Evolutionary conservation across 2,888 invertebrate species (phyloP).

Genomic region (Hyalella azteca): DNA sequence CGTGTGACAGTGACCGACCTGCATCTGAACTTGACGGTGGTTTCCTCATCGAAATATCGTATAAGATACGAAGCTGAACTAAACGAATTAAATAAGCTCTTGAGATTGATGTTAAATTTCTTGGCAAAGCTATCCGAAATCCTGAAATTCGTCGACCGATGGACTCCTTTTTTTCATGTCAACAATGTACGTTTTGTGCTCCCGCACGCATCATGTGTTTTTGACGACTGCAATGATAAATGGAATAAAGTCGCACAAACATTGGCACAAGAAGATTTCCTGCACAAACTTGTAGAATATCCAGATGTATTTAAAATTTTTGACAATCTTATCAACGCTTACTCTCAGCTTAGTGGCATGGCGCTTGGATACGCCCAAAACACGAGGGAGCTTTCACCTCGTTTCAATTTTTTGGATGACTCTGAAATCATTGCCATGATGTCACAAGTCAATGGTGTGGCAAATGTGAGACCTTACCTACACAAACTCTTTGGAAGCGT

Average conservation of each 20-base stretch:
- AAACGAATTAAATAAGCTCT: neutral
- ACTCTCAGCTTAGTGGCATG: neutral
- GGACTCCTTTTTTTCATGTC: constrained; percentile 50
- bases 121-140: constrained; percentile 7
- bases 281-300: neutral
- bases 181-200: constrained; percentile 51
- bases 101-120: neutral
- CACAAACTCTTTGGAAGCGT: constrained; percentile 52
- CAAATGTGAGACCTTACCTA: constrained; percentile 47
- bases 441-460: constrained; percentile 47
- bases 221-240: constrained; percentile 39
- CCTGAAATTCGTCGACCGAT: constrained; percentile 45
- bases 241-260: constrained; percentile 39
- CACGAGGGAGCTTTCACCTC: constrained; percentile 40
- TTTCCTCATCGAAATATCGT: neutral
- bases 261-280: constrained; percentile 22
- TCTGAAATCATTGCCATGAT: constrained; percentile 49
- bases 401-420: constrained; percentile 53
- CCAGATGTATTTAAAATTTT: neutral
- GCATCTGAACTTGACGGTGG: neutral
- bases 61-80: neutral
- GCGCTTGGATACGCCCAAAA: constrained; percentile 39
- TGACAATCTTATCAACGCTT: neutral
- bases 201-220: constrained; percentile 39
- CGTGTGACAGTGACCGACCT: neutral